These are phyloP conservation scores for Myathropa florea DNA, from an alignment of 2,888 invertebrate genomes.

Conservation along the genomic window DNA sequence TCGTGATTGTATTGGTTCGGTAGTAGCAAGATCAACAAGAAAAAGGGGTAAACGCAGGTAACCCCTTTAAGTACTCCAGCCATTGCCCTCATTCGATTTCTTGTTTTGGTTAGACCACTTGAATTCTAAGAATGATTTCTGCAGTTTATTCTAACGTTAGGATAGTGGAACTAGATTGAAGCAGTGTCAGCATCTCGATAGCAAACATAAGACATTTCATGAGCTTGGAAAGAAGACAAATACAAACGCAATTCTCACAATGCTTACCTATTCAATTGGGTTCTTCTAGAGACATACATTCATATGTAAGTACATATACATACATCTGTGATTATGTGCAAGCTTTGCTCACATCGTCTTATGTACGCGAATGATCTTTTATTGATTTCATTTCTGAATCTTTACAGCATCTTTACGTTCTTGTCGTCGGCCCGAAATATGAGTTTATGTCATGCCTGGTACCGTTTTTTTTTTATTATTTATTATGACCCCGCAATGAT, in stretches of 20 bases:
- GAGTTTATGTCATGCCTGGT: slow-evolving; percentile 13
- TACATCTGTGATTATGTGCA: not conserved
- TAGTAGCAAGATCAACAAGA: slow-evolving; percentile 8
- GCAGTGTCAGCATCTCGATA: slow-evolving; percentile 29
- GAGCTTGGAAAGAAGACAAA: slow-evolving; percentile 16
- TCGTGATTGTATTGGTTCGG: slow-evolving; percentile 39
- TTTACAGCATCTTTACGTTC: slow-evolving; percentile 38
- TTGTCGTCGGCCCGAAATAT: slow-evolving; percentile 18
- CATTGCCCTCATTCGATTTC: slow-evolving; percentile 57
- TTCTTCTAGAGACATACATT: not conserved
- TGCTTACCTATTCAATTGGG: slow-evolving; percentile 18
- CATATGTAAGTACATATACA: not conserved
- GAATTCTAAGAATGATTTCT: slow-evolving; percentile 48
- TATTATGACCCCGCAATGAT: slow-evolving; percentile 25
- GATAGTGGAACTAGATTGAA: slow-evolving; percentile 47
- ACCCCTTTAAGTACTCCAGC: slow-evolving; percentile 57
- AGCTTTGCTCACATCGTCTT: not conserved
- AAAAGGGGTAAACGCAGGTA: slow-evolving; percentile 54
- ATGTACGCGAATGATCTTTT: not conserved
- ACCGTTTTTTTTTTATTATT: slow-evolving; percentile 2
- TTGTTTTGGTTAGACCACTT: slow-evolving; percentile 63
- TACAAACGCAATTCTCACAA: slow-evolving; percentile 7
- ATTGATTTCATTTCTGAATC: not conserved
- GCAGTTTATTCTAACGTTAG: slow-evolving; percentile 18
- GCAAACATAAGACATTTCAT: slow-evolving; percentile 37